A percentile compares a stretch with the other conserved stretches of the same genome.
Conservation (phyloP, 1,140 invertebrate genomes). For the Mizuhopecten yessoensis region DNA sequence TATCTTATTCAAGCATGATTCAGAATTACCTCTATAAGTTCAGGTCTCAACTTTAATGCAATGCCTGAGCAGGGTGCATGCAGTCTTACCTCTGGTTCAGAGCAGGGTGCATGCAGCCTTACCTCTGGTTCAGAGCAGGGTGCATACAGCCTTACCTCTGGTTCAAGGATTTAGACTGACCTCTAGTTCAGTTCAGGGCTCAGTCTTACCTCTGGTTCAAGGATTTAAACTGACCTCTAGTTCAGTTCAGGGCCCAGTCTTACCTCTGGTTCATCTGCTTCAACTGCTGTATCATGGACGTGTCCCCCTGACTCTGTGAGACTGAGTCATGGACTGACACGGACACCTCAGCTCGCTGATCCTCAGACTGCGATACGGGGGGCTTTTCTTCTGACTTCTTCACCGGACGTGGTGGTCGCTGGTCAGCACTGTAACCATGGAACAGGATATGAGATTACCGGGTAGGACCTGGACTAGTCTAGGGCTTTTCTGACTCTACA, state of each 20-base stretch:
- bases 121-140: background rate
- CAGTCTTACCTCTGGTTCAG: too few relatives aligned
- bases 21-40: too few relatives aligned
- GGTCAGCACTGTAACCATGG: constrained; percentile 65
- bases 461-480: background rate
- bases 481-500: background rate
- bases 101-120: background rate
- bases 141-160: background rate
- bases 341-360: background rate
- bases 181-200: too few relatives aligned
- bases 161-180: background rate
- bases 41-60: too few relatives aligned
- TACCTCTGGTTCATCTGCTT: constrained; percentile 78
- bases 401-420: constrained; percentile 61
- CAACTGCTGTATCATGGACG: constrained; percentile 77
- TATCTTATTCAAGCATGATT: background rate
- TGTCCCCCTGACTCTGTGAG: constrained; percentile 68
- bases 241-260: constrained; percentile 45
- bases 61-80: too few relatives aligned
- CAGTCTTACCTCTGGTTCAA: too few relatives aligned
- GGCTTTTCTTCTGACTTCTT: constrained; percentile 58
- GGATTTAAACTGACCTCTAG: too few relatives aligned
- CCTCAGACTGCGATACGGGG: background rate
- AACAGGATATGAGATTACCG: too few relatives aligned
- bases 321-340: constrained; percentile 54